Percentiles rank a stretch among this genome's conserved stretches.
Conservation (phyloP, 2,888 invertebrate genomes). For the Apoda limacodes region DNA sequence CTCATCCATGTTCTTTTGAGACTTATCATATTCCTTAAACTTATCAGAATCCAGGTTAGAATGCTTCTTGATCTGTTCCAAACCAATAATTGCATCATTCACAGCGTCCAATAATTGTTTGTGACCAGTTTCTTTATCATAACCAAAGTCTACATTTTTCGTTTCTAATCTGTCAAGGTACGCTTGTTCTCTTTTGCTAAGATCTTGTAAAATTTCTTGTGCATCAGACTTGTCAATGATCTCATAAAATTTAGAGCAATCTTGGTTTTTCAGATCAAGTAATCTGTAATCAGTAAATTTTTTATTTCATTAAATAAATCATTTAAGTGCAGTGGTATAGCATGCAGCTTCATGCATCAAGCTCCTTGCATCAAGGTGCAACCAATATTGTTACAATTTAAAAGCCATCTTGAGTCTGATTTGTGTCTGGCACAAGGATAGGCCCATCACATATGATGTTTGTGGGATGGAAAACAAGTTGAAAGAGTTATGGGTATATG, state of each 20-base stretch:
- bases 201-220: constrained; percentile 27
- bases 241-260: constrained; percentile 34
- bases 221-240: constrained; percentile 32
- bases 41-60: constrained; percentile 40
- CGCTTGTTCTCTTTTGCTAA: constrained; percentile 31
- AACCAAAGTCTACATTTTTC: constrained; percentile 52
- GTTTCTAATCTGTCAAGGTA: constrained; percentile 41
- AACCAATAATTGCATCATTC: constrained; percentile 45
- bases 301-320: too few species aligned
- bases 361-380: neutral
- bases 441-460: too few species aligned
- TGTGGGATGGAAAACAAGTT: too few species aligned
- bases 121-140: constrained; percentile 40
- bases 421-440: too few species aligned
- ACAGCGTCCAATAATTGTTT: constrained; percentile 50
- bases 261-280: constrained; percentile 36
- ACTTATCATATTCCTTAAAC: constrained; percentile 38
- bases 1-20: constrained; percentile 27
- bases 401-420: too few species aligned
- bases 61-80: constrained; percentile 48
- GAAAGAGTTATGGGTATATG: too few species aligned
- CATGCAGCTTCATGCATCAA: too few species aligned
- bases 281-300: constrained; percentile 36
- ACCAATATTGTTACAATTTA: too few species aligned
- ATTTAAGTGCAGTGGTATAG: too few species aligned